Evolutionary conservation across 2,113 vertebrate species (phyloP).

Genomic region (Pyxicephalus adspersus): DNA sequence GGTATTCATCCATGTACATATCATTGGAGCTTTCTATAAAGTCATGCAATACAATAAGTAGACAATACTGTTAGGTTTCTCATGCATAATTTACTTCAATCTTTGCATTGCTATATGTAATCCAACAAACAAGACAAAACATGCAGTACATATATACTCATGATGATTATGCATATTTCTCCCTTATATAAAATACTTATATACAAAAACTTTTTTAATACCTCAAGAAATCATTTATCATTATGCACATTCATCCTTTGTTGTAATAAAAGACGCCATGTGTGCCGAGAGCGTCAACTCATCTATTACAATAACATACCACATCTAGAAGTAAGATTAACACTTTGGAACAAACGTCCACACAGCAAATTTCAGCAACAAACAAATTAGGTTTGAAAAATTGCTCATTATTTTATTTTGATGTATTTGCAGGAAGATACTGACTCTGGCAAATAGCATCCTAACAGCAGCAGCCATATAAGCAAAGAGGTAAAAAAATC

Average conservation of each 20-base stretch:
- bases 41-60: conserved; percentile 60
- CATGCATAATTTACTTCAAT: conserved; percentile 64
- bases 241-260: background rate
- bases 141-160: background rate
- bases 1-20: background rate
- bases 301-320: background rate
- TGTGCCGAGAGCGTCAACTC: background rate
- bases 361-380: background rate
- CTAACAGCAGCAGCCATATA: background rate
- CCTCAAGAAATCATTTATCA: background rate
- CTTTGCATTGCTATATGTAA: conserved; percentile 15
- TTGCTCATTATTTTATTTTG: background rate
- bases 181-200: background rate
- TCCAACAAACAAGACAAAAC: conserved; percentile 1
- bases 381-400: background rate
- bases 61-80: conserved; percentile 59
- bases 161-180: conserved; percentile 53
- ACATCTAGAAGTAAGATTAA: background rate
- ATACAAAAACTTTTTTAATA: background rate
- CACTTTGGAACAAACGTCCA: background rate
- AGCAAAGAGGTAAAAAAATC: background rate
- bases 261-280: background rate
- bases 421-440: background rate
- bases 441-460: background rate
- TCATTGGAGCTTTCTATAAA: conserved; percentile 54